These are phyloP conservation scores for Carabus problematicus DNA, from an alignment of 2,888 invertebrate genomes.

Conservation along the genomic window DNA sequence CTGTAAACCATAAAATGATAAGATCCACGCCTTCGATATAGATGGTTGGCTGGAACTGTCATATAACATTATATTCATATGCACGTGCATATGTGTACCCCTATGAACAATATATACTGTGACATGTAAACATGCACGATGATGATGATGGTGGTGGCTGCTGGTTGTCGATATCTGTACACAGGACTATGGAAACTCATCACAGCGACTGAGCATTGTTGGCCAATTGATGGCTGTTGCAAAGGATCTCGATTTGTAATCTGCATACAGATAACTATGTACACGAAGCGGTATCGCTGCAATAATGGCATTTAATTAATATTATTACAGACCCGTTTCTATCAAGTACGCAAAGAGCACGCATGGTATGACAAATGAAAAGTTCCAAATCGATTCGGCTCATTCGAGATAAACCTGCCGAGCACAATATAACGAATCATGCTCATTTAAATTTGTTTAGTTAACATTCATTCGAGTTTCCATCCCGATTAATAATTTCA, in stretches of 20 bases:
- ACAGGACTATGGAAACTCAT: too few relatives aligned
- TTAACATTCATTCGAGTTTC: constrained; percentile 15
- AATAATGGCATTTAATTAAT: constrained; percentile 42
- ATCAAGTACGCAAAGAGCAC: constrained; percentile 19
- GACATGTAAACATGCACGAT: too few relatives aligned
- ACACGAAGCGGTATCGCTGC: constrained; percentile 24
- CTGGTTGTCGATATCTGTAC: too few relatives aligned
- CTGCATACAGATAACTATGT: constrained; percentile 36
- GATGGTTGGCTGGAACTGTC: too few relatives aligned
- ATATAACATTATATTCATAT: too few relatives aligned
- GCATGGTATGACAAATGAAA: constrained; percentile 21
- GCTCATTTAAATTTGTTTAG: constrained; percentile 30
- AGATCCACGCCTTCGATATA: too few relatives aligned
- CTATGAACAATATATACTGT: too few relatives aligned
- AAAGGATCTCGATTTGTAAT: constrained; percentile 26
- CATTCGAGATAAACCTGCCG: constrained; percentile 18
- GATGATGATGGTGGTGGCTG: too few relatives aligned
- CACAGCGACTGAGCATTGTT: too few relatives aligned
- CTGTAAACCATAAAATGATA: too few relatives aligned
- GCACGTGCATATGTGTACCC: too few relatives aligned
- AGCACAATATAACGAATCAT: constrained; percentile 23
- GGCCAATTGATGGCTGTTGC: too few relatives aligned
- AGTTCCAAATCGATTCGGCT: constrained; percentile 27
- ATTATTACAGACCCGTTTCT: constrained; percentile 34
- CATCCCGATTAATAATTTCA: constrained; percentile 34